Evolutionary conservation across 2,113 vertebrate genomes (phyloP).

Genomic region (Holacanthus passer): DNA sequence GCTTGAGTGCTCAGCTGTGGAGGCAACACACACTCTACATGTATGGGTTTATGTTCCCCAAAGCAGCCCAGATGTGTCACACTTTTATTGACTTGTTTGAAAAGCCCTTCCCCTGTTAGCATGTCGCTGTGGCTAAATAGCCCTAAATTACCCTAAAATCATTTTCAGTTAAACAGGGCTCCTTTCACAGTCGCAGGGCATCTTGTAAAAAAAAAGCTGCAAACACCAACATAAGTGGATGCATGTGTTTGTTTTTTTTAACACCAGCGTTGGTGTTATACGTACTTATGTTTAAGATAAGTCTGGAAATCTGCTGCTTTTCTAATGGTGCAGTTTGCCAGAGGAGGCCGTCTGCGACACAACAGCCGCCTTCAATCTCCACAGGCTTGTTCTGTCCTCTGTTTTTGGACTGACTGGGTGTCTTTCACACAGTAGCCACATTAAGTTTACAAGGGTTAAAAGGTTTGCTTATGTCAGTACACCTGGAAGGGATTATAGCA

Average conservation of each 20-base stretch:
- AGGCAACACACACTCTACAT: constrained; percentile 1
- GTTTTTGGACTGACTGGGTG: constrained; percentile 11
- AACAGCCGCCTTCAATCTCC: constrained; percentile 33
- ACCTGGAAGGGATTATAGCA: background rate
- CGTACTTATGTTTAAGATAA: background rate
- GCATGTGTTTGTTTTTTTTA: constrained; percentile 23
- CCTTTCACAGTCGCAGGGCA: constrained; percentile 21
- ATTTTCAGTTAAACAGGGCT: constrained; percentile 51
- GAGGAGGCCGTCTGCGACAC: background rate
- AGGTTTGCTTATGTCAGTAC: constrained; percentile 4
- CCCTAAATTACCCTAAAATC: constrained; percentile 53
- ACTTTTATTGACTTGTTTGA: constrained; percentile 64
- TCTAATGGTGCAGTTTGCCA: constrained; percentile 4
- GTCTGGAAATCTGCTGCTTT: background rate
- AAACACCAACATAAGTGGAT: constrained; percentile 49
- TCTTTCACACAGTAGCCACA: constrained; percentile 21
- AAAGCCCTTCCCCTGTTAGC: constrained; percentile 31
- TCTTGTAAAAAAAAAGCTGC: constrained; percentile 59
- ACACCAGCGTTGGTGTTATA: background rate
- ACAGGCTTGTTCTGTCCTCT: constrained; percentile 21
- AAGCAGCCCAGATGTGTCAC: background rate
- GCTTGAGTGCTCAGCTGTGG: constrained; percentile 30
- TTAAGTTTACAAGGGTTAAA: constrained; percentile 20
- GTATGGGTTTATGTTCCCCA: background rate
- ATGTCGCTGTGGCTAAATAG: constrained; percentile 48